These are phyloP conservation scores for Synanthedon andrenaeformis DNA, from an alignment of 2,888 invertebrate genomes.

Conservation along the genomic window DNA sequence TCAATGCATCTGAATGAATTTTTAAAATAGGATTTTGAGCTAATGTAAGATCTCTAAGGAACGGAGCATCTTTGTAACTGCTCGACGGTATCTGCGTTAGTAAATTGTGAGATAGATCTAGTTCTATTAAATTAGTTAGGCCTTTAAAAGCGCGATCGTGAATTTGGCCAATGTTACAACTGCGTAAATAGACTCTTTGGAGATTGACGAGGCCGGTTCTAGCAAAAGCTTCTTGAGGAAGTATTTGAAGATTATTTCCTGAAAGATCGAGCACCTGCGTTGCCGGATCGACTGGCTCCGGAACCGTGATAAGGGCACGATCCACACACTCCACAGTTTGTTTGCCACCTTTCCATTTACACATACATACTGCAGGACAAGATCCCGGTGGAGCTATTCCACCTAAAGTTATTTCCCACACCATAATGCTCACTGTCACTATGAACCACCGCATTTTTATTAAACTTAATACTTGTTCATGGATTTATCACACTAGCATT, in stretches of 20 bases:
- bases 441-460: conserved; percentile 62
- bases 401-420: conserved; percentile 50
- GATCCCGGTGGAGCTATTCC: conserved; percentile 68
- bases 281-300: conserved; percentile 86
- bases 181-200: conserved; percentile 86
- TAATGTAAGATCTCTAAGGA: conserved; percentile 83
- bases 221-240: conserved; percentile 85
- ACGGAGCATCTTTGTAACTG: conserved; percentile 83
- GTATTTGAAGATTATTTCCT: conserved; percentile 86
- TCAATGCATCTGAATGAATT: conserved; percentile 81
- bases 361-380: conserved; percentile 84
- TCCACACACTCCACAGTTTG: conserved; percentile 92
- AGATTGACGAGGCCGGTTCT: conserved; percentile 85
- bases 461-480: conserved; percentile 22
- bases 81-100: conserved; percentile 83
- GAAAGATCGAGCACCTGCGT: conserved; percentile 93
- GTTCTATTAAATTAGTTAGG: conserved; percentile 88
- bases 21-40: conserved; percentile 86
- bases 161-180: conserved; percentile 87
- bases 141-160: conserved; percentile 87
- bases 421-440: conserved; percentile 57
- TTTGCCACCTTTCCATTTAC: conserved; percentile 96
- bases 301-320: conserved; percentile 84
- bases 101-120: conserved; percentile 88
- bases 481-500: conserved; percentile 36